Conservation (phyloP, 2,888 invertebrate species). For the Noctua fimbriata region DNA sequence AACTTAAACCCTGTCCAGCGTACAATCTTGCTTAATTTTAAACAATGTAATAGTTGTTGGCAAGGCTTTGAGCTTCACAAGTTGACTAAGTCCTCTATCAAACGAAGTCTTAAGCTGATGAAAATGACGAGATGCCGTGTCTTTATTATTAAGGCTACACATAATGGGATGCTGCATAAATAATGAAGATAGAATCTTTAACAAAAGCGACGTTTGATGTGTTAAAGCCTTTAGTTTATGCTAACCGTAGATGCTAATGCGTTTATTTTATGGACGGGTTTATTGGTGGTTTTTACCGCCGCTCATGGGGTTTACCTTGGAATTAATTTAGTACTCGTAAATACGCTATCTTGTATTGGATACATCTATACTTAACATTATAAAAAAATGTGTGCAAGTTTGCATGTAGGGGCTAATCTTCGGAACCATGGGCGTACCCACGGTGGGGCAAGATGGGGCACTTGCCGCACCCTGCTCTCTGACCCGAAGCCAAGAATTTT, state of each 20-base stretch:
- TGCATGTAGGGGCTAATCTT: not conserved
- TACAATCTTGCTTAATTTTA: constrained; percentile 28
- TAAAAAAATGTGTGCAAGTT: not conserved
- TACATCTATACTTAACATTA: not conserved
- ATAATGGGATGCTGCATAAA: constrained; percentile 51
- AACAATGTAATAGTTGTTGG: constrained; percentile 32
- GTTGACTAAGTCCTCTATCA: constrained; percentile 56
- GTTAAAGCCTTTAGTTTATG: not conserved
- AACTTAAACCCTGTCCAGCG: constrained; percentile 19
- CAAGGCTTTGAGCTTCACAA: constrained; percentile 43
- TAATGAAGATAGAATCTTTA: constrained; percentile 29
- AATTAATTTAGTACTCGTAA: not conserved
- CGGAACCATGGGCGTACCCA: too few relatives aligned
- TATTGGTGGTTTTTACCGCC: constrained; percentile 1
- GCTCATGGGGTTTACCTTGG: constrained; percentile 22
- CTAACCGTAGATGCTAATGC: not conserved
- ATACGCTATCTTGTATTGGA: not conserved
- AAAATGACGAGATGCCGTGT: constrained; percentile 37
- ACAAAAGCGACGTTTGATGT: constrained; percentile 17
- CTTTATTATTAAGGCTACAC: constrained; percentile 54
- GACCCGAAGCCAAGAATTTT: too few relatives aligned
- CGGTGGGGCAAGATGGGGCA: too few relatives aligned
- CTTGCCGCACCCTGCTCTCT: too few relatives aligned
- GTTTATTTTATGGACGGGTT: not conserved
- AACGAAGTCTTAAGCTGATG: constrained; percentile 52